These are phyloP conservation scores for Nannoperca obscura DNA, from an alignment of 2,797 vertebrate species.

Conservation along the genomic window DNA sequence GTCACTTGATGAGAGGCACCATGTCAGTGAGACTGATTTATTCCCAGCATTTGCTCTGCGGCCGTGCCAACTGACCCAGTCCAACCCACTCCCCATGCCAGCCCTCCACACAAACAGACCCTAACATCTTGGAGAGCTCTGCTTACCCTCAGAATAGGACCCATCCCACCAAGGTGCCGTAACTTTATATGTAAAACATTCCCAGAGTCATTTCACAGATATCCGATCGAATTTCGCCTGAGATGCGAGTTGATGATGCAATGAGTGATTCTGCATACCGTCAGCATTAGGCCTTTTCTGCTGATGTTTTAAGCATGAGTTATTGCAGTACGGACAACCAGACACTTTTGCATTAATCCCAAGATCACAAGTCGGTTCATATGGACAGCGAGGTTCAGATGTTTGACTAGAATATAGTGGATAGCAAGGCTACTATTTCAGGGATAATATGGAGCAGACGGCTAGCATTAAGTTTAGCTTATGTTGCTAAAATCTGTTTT, in stretches of 20 bases:
- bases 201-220: slow-evolving; percentile 65
- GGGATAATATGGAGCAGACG: slow-evolving; percentile 52
- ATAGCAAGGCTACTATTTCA: slow-evolving; percentile 39
- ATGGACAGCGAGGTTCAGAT: slow-evolving; percentile 69
- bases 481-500: slow-evolving; percentile 48
- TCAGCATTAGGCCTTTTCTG: slow-evolving; percentile 65
- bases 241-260: slow-evolving; percentile 72
- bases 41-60: slow-evolving; percentile 81
- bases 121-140: slow-evolving; percentile 63
- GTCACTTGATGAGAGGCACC: slow-evolving; percentile 84
- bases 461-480: slow-evolving; percentile 34
- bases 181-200: slow-evolving; percentile 72
- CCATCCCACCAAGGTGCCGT: slow-evolving; percentile 61
- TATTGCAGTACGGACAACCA: slow-evolving; percentile 67
- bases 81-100: slow-evolving; percentile 50
- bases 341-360: slow-evolving; percentile 72
- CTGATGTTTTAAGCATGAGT: slow-evolving; percentile 71
- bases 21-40: slow-evolving; percentile 85
- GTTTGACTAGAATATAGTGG: slow-evolving; percentile 67
- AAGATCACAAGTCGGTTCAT: slow-evolving; percentile 70
- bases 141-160: slow-evolving; percentile 77
- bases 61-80: slow-evolving; percentile 80
- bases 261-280: slow-evolving; percentile 66
- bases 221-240: slow-evolving; percentile 72
- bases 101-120: slow-evolving; percentile 56